A percentile compares a stretch with the other conserved stretches of the same genome.
Conservation (phyloP, 2,888 invertebrate genomes). For the Pheosia gnoma region DNA sequence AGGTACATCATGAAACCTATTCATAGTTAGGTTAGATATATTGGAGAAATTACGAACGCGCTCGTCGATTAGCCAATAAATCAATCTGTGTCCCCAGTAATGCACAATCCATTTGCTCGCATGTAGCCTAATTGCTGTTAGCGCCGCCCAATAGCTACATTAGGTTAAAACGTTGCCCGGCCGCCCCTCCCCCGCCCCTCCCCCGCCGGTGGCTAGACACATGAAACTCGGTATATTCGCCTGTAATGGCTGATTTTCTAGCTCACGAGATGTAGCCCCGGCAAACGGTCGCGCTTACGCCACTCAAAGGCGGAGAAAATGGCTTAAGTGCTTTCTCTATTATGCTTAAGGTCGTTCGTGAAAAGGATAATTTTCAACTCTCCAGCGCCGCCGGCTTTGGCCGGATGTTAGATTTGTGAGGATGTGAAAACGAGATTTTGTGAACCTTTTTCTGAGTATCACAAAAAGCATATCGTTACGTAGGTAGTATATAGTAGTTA, state of each 20-base stretch:
- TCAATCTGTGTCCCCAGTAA: slow-evolving; percentile 80
- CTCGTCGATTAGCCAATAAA: slow-evolving; percentile 67
- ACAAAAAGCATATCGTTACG: too few relatives aligned
- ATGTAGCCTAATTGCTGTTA: slow-evolving; percentile 80
- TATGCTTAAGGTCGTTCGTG: slow-evolving; percentile 83
- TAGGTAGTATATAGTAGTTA: too few relatives aligned
- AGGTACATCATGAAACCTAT: slow-evolving; percentile 31
- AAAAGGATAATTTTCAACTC: slow-evolving; percentile 84
- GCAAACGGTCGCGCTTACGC: slow-evolving; percentile 82
- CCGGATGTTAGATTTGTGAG: slow-evolving; percentile 52
- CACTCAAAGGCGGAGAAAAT: slow-evolving; percentile 84
- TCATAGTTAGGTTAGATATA: slow-evolving; percentile 15
- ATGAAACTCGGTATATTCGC: slow-evolving; percentile 65
- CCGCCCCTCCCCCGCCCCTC: slow-evolving; percentile 60
- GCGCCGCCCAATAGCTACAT: slow-evolving; percentile 81
- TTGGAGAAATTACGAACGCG: slow-evolving; percentile 33
- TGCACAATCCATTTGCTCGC: slow-evolving; percentile 81
- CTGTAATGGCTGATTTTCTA: slow-evolving; percentile 82
- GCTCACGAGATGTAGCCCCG: slow-evolving; percentile 78
- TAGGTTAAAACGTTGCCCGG: slow-evolving; percentile 67
- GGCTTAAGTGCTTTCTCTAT: slow-evolving; percentile 85
- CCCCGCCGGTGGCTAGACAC: slow-evolving; percentile 51
- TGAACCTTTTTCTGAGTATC: too few relatives aligned
- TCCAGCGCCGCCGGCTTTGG: slow-evolving; percentile 67
- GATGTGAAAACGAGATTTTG: slow-evolving; percentile 44